Percentiles rank a stretch among this genome's conserved stretches.
phyloP scores from a whole-genome alignment of 2,888 invertebrate species.

The Drosophila flavopinicola region DNA sequence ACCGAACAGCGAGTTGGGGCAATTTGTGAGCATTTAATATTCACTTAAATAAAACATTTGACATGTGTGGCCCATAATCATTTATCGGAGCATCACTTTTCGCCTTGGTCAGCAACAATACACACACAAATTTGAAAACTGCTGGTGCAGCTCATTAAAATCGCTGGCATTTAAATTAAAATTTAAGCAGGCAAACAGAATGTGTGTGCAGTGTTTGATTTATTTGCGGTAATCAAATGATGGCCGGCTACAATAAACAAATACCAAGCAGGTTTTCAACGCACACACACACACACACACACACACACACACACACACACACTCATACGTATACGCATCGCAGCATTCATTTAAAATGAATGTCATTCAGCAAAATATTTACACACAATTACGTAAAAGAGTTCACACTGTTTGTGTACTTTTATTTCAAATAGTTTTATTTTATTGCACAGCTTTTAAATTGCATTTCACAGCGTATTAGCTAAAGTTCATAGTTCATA shows the following conservation, averaged over 20 bases:
- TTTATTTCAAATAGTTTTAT: not conserved
- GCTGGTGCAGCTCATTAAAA: constrained; percentile 56
- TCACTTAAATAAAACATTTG: constrained; percentile 75
- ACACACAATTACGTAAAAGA: constrained; percentile 17
- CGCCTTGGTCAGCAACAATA: constrained; percentile 27
- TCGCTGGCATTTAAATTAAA: constrained; percentile 41
- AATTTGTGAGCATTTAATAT: constrained; percentile 71
- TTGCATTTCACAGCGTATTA: not conserved
- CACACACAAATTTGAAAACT: constrained; percentile 13
- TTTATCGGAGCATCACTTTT: constrained; percentile 48
- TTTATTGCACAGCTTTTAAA: not conserved
- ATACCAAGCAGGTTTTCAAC: constrained; percentile 2
- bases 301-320: no score
- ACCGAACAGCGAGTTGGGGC: constrained; percentile 23
- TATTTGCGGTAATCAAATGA: constrained; percentile 44
- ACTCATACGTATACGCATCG: no score
- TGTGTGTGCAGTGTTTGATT: constrained; percentile 34
- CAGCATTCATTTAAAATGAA: constrained; percentile 6
- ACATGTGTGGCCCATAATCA: constrained; percentile 48
- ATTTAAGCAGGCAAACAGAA: constrained; percentile 26
- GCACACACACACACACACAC: not conserved
- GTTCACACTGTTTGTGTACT: not conserved
- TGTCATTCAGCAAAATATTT: constrained; percentile 13
- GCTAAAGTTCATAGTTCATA: not conserved
- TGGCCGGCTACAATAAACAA: constrained; percentile 20